Evolutionary conservation across 1,140 invertebrate genomes (phyloP).

Genomic region (Drosophila prosaltans): DNA sequence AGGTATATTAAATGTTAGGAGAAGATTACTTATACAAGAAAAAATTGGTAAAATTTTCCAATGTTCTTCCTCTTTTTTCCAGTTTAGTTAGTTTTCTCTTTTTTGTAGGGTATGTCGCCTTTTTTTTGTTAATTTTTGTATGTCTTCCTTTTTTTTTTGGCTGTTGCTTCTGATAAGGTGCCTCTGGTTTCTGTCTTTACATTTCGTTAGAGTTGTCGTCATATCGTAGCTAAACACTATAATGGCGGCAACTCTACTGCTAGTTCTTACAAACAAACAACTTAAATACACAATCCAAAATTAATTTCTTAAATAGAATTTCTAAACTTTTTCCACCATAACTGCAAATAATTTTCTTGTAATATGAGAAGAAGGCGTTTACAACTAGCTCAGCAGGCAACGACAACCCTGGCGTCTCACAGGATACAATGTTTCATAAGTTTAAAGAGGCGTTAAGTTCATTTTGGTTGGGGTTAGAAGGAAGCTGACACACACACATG

Average conservation of each 20-base stretch:
- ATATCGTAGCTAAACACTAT: constrained; percentile 17
- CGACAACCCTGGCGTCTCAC: constrained; percentile 34
- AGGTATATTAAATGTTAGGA: background rate
- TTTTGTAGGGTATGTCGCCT: background rate
- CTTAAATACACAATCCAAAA: constrained; percentile 39
- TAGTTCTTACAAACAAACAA: background rate
- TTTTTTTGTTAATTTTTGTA: background rate
- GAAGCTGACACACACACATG: constrained; percentile 1
- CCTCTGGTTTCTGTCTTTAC: background rate
- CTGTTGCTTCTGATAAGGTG: constrained; percentile 12
- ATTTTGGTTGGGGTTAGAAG: constrained; percentile 33
- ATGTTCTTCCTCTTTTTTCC: background rate
- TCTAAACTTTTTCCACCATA: constrained; percentile 27
- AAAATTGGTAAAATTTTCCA: no score
- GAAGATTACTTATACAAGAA: no score
- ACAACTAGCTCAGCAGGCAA: background rate
- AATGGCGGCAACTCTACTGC: constrained; percentile 25
- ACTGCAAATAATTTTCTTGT: no score
- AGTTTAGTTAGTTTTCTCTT: background rate
- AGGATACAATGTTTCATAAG: constrained; percentile 71
- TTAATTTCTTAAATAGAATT: constrained; percentile 53
- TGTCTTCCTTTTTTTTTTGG: background rate
- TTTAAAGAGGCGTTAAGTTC: constrained; percentile 80
- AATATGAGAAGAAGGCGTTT: background rate
- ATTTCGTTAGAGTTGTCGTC: constrained; percentile 55